Evolutionary conservation across 1,140 invertebrate species (phyloP), one percentile per base, ranked within the genome.

Genomic region (Camponotus vicinus): DNA sequence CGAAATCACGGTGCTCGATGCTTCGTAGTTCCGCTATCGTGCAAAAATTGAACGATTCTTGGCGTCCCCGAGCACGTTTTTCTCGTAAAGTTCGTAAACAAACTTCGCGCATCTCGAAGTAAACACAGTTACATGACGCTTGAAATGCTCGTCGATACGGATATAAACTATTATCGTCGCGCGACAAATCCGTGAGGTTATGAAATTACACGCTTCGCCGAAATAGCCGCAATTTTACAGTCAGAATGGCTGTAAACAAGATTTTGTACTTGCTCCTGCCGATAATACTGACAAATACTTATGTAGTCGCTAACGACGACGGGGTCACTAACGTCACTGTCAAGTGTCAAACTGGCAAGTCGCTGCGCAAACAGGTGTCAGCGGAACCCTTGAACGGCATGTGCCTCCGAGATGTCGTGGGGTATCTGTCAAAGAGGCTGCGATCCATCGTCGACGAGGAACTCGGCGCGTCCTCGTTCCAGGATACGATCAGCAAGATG

Each of bases 381-480:
- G 93, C 93, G 0, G 90, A 92, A 69, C 93, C 94, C 3, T 71
- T 95, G 0, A 92, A 91, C 66, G 95, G 94, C 40, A 92, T 92
- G 86, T 95, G 94, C 70, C 82, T 95, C 3, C 91, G 93, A 63
- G 94, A 95, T 57, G 92, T 94, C 34, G 93, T 94, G 21, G 8
- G 89, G 18, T 90, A 92, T 15, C 73, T 95, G 21, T 95, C 95
- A 0, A 92, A 93, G 63, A 89, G 88, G 18, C 80, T 95, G 18
- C 85, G 91, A 0, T 89, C 88, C 0, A 92, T 95, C 8, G 91
- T 90, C 27, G 92, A 94, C 18, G 92, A 94, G n/a, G 95, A 95
- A 59, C 92, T 95, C 18, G 94, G 95, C 13, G 82, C 93, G 13
- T 92, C 91, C 0, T 89, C 89, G 5, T 95, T 95, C 64, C 94